phyloP scores from a whole-genome alignment of 2,888 invertebrate genomes.

The Catocala sponsa region DNA sequence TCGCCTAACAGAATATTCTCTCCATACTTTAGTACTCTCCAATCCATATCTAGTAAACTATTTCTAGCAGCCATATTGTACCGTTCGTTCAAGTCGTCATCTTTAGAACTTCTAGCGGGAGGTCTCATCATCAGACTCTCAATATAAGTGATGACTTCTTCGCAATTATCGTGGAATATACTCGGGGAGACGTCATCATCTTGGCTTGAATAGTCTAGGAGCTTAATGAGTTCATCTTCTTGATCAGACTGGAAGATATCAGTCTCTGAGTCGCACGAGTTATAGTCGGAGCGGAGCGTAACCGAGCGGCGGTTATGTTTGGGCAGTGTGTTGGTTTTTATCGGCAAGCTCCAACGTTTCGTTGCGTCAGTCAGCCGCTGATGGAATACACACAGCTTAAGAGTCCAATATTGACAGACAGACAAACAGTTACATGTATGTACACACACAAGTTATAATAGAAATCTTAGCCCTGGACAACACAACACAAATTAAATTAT shows the following conservation, averaged over 20 bases:
- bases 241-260: conserved; percentile 94
- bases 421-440: conserved; percentile 43
- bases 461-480: conserved; percentile 16
- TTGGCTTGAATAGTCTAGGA: conserved; percentile 91
- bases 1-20: conserved; percentile 83
- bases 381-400: conserved; percentile 58
- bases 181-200: conserved; percentile 87
- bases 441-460: conserved; percentile 27
- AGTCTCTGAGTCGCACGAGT: conserved; percentile 90
- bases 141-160: conserved; percentile 78
- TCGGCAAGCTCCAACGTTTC: conserved; percentile 83
- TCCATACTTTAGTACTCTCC: conserved; percentile 83
- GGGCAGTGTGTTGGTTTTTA: conserved; percentile 70
- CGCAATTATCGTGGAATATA: conserved; percentile 81
- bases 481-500: conserved; percentile 10
- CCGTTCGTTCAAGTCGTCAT: conserved; percentile 73
- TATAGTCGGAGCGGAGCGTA: conserved; percentile 65
- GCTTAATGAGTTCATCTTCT: conserved; percentile 92
- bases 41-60: conserved; percentile 81
- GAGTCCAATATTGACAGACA: conserved; percentile 77
- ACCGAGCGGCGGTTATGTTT: conserved; percentile 66
- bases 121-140: conserved; percentile 70
- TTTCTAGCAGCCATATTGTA: conserved; percentile 79
- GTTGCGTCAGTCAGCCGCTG: conserved; percentile 80
- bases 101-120: conserved; percentile 57